Conservation (phyloP, 1,140 invertebrate species). For the Hyphantria cunea region DNA sequence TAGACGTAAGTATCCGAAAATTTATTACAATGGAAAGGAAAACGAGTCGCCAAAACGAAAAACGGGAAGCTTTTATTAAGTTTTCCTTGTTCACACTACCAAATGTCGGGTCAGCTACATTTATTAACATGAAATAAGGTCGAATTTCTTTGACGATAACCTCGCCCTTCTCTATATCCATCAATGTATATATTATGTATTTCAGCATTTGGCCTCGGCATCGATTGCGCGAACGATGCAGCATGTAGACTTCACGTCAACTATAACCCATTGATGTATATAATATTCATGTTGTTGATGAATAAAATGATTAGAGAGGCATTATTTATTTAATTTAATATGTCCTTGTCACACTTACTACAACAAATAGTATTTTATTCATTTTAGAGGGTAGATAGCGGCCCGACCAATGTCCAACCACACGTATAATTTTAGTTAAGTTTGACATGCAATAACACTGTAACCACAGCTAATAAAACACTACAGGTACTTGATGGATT, state of each 20-base stretch:
- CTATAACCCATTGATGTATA: not conserved
- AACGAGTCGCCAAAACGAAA: not conserved
- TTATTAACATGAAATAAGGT: conserved; percentile 19
- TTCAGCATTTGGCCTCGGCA: conserved; percentile 17
- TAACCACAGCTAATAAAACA: too few relatives aligned
- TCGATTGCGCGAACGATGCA: conserved; percentile 20
- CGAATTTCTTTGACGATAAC: not conserved
- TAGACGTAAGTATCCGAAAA: not conserved
- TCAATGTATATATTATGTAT: not conserved
- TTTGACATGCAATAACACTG: too few relatives aligned
- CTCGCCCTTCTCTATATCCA: too few relatives aligned
- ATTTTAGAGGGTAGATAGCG: too few relatives aligned
- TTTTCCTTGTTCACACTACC: conserved; percentile 15
- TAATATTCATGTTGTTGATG: not conserved
- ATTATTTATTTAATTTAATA: too few relatives aligned
- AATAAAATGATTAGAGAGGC: too few relatives aligned
- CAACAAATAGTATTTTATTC: too few relatives aligned
- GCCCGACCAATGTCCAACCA: too few relatives aligned
- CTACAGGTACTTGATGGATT: too few relatives aligned
- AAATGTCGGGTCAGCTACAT: conserved; percentile 18
- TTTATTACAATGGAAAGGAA: not conserved
- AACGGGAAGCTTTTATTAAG: not conserved
- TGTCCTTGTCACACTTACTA: too few relatives aligned
- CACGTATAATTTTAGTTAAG: too few relatives aligned
- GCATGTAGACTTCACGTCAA: not conserved